Conservation (phyloP, 2,113 vertebrate species). For the Dascyllus trimaculatus region DNA sequence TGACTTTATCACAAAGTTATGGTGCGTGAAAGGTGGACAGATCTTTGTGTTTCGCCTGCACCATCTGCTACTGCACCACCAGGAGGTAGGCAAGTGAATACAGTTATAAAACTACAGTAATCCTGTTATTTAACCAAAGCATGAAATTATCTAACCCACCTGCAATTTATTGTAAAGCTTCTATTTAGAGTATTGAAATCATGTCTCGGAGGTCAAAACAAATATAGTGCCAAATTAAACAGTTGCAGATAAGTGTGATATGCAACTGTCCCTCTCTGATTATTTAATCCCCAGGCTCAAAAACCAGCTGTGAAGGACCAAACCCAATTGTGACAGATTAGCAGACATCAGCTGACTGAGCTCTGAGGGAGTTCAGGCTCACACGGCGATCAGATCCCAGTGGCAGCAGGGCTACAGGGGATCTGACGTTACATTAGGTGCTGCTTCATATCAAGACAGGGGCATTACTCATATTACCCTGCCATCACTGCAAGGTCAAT, state of each 20-base stretch:
- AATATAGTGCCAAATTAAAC: conserved; percentile 29
- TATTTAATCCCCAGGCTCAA: conserved; percentile 51
- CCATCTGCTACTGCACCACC: conserved; percentile 26
- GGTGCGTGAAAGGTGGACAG: neutral
- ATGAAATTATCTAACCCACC: neutral
- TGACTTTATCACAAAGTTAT: conserved; percentile 28
- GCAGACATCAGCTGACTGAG: conserved; percentile 55
- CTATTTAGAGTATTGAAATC: neutral
- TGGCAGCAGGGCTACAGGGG: neutral
- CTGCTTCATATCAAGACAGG: conserved; percentile 22
- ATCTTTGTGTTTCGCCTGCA: conserved; percentile 26
- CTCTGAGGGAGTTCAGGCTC: conserved; percentile 44
- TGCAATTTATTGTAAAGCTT: conserved; percentile 1
- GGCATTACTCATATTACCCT: conserved; percentile 42
- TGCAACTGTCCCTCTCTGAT: conserved; percentile 45
- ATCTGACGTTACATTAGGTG: conserved; percentile 21
- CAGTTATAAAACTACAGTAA: neutral
- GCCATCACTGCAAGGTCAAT: conserved; percentile 55
- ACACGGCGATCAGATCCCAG: conserved; percentile 22
- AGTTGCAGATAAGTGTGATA: neutral
- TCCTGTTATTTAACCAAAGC: neutral
- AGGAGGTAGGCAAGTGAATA: neutral
- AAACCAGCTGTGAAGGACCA: conserved; percentile 63
- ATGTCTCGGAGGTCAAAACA: conserved; percentile 13
- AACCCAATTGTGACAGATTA: conserved; percentile 69